Evolutionary conservation across 2,797 vertebrate genomes (phyloP).

Genomic region (Phrynocephalus forsythii): DNA sequence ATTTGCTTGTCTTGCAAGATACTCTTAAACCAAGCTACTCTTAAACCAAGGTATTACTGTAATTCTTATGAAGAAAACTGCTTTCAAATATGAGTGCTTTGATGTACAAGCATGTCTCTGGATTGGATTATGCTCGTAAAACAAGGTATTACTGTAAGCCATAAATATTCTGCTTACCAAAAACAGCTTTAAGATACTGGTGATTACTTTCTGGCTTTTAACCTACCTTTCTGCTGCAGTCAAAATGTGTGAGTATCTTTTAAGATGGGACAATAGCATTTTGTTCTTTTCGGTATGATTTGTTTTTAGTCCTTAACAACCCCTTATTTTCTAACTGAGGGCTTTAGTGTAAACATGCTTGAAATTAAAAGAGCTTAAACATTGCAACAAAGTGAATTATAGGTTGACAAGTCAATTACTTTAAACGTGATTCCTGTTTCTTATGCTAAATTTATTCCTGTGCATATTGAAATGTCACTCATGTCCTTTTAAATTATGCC

Average conservation of each 20-base stretch:
- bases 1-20: too few species aligned
- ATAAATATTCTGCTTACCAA: neutral
- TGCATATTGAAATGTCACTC: constrained; percentile 34
- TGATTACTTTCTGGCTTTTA: constrained; percentile 4
- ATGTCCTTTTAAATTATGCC: neutral
- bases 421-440: constrained; percentile 31
- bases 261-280: neutral
- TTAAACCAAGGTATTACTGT: too few species aligned
- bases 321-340: constrained; percentile 42
- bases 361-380: constrained; percentile 51
- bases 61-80: too few species aligned
- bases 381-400: constrained; percentile 45
- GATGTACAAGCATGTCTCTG: too few species aligned
- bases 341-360: constrained; percentile 43
- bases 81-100: too few species aligned
- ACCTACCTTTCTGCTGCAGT: neutral
- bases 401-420: constrained; percentile 42
- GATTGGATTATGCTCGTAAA: too few species aligned
- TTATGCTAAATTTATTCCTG: constrained; percentile 20
- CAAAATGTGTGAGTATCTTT: constrained; percentile 10
- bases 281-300: neutral
- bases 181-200: neutral
- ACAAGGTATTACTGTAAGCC: neutral
- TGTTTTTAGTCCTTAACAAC: constrained; percentile 46
- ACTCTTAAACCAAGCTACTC: too few species aligned